These are phyloP conservation scores for Solea senegalensis DNA, from an alignment of 2,113 vertebrate species.

Conservation along the genomic window DNA sequence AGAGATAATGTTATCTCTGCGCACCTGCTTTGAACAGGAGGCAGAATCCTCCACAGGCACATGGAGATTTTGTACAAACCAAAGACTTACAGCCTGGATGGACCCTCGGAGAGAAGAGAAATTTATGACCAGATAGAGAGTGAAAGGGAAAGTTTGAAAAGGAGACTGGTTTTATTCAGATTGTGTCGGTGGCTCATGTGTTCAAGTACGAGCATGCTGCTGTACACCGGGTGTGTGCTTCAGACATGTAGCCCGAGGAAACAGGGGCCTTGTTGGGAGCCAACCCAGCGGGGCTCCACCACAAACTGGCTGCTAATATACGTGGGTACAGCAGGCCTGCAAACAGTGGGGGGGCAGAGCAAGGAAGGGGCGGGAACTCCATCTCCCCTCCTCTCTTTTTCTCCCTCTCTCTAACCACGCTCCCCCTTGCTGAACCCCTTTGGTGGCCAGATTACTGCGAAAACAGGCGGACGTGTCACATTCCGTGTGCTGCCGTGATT, in stretches of 20 bases:
- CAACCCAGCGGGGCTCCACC: slow-evolving; percentile 71
- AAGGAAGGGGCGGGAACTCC: slow-evolving; percentile 30
- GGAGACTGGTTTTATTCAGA: slow-evolving; percentile 52
- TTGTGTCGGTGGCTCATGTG: slow-evolving; percentile 37
- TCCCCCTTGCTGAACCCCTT: slow-evolving; percentile 52
- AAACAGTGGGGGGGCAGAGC: slow-evolving; percentile 68
- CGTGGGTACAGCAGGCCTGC: slow-evolving; percentile 66
- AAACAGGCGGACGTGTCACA: slow-evolving; percentile 48
- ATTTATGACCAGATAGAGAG: slow-evolving; percentile 27
- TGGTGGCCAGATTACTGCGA: slow-evolving; percentile 63
- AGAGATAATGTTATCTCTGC: too few relatives aligned
- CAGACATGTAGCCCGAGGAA: slow-evolving; percentile 76
- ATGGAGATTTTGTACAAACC: slow-evolving; percentile 5
- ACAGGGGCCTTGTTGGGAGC: slow-evolving; percentile 67
- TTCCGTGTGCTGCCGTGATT: slow-evolving; percentile 42
- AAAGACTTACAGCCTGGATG: slow-evolving; percentile 1
- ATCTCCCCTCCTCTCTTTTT: slow-evolving; percentile 2
- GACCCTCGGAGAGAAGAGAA: slow-evolving; percentile 25
- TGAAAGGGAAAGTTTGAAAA: slow-evolving; percentile 37
- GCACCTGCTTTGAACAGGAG: slow-evolving; percentile 1
- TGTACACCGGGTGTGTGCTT: slow-evolving; percentile 55
- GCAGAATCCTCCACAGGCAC: background rate
- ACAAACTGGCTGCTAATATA: slow-evolving; percentile 75
- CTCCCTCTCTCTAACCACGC: slow-evolving; percentile 28
- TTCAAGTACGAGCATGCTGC: slow-evolving; percentile 8